Base-by-base conservation (phyloP, 2,888 invertebrate species). In the Mythimna ferrago region DNA sequence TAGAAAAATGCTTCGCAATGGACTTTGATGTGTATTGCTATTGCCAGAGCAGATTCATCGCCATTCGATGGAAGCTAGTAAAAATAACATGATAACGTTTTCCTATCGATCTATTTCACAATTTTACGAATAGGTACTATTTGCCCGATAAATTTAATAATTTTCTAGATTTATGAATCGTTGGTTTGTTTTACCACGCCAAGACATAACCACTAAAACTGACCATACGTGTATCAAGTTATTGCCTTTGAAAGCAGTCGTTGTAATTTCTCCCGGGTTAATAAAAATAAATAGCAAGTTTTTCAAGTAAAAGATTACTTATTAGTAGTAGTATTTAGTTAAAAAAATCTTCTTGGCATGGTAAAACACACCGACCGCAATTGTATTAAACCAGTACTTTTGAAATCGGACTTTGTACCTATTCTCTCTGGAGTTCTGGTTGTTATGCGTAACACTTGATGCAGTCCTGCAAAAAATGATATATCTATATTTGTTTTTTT, bases 11-110 rank as follows among this genome's bases (percentile, higher is more conserved):
- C 16, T 3, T 41, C 0, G 63, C 78, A 71, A 76, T 76, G n/a
- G 14, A 58, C n/a, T 78, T 71, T 78, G 48, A 53, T 60, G 63
- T 26, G 64, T 78, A 48, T 76, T 71, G 78, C 63, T 60, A 53
- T 58, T 58, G 35, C 19, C 11, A 21, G 10, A n/a, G 11, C 5
- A 11, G 11, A 51, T 41, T 44, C 1, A 35, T 10, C 16, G 19
- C 9, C 61, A n/a, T 38, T 38, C 21, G 19, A 56, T 2, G 19
- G 32, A 26, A 26, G 26, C 26, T 4, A 14, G 10, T 41, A 44
- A 48, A 61, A 66, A 35, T 69, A 1, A 7, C 14, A 66, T 9
- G 2, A 69, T n/a, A 26, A 60, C 10, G 16, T 14, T 6, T 14
- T 14, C 6, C 0, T 32, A 6, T 19, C 51, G 19, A 14, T n/a